Percentiles rank a stretch among this genome's conserved stretches.
Evolutionary conservation across 2,113 vertebrate genomes (phyloP).

Genomic region (Cyanistes caeruleus): DNA sequence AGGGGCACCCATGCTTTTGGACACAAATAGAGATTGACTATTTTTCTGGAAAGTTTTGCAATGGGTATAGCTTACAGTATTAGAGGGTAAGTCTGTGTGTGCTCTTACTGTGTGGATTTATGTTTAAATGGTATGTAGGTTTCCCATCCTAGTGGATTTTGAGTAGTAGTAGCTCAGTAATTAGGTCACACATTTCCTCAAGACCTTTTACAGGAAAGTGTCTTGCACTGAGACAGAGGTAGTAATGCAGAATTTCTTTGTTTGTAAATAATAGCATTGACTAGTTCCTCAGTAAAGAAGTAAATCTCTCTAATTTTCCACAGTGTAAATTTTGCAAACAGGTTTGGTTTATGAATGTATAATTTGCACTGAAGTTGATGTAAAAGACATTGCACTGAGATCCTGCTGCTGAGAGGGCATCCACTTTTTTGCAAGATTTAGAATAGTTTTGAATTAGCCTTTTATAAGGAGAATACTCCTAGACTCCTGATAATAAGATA

Average conservation of each 20-base stretch:
- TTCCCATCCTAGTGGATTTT: not conserved
- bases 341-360: not conserved
- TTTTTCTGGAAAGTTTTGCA: not conserved
- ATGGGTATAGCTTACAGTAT: conserved; percentile 81
- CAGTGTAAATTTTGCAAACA: not conserved
- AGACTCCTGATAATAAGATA: not conserved
- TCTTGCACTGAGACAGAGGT: not conserved
- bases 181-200: not conserved
- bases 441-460: not conserved
- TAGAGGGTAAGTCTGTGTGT: conserved; percentile 77
- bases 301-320: not conserved
- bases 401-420: not conserved
- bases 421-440: not conserved
- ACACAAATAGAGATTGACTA: not conserved
- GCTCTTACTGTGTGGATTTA: not conserved
- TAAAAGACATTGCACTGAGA: not conserved
- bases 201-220: not conserved
- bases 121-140: not conserved
- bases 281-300: not conserved
- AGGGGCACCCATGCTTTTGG: not conserved
- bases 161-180: not conserved
- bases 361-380: not conserved
- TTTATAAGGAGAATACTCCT: not conserved
- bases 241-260: not conserved
- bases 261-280: not conserved